These are phyloP conservation scores for Rhea americana DNA, from an alignment of 2,113 vertebrate species.

Conservation along the genomic window DNA sequence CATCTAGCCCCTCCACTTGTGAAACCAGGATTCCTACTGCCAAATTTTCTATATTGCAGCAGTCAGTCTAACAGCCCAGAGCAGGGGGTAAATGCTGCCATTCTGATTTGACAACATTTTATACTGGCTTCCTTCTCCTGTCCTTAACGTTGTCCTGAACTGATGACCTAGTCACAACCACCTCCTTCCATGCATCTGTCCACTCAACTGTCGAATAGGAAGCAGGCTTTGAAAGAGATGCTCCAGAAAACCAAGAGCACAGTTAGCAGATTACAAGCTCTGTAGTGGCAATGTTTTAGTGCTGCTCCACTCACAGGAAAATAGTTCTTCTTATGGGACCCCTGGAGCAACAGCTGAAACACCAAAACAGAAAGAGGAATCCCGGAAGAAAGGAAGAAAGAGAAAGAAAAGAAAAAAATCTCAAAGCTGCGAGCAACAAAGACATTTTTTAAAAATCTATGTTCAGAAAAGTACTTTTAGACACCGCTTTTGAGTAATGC, in stretches of 20 bases:
- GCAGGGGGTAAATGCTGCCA: rapidly evolving
- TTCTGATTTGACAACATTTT: neutral
- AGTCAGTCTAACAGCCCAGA: neutral
- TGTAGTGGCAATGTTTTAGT: neutral
- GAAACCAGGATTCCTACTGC: neutral
- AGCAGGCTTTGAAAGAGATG: neutral
- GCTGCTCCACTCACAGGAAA: neutral
- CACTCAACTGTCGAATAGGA: neutral
- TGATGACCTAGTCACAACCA: neutral
- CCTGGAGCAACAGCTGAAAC: neutral
- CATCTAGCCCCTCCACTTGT: neutral
- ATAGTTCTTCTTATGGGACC: neutral
- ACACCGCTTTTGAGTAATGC: neutral
- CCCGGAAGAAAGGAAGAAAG: neutral
- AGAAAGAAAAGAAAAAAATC: too few relatives aligned
- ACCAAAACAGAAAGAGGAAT: neutral
- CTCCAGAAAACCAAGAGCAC: neutral
- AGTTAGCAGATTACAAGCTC: neutral
- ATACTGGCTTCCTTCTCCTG: neutral
- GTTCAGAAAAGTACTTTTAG: neutral
- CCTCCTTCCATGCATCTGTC: neutral
- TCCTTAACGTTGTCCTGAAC: neutral
- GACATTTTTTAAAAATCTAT: neutral
- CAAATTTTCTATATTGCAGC: neutral
- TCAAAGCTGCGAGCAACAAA: neutral